These are phyloP conservation scores for Tanytarsus gracilentus DNA, from an alignment of 2,888 invertebrate genomes.

Conservation along the genomic window DNA sequence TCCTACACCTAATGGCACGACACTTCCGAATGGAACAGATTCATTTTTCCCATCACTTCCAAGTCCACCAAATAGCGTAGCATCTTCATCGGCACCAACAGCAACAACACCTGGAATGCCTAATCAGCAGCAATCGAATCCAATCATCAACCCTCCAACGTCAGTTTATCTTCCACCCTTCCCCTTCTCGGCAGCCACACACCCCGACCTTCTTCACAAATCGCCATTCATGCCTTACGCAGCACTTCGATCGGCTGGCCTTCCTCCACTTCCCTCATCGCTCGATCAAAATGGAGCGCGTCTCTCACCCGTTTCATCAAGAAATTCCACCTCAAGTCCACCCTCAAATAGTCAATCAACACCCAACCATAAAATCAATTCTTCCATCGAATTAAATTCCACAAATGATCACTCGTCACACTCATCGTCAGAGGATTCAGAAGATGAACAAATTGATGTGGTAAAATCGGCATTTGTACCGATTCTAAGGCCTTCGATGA, in stretches of 20 bases:
- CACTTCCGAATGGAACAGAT: conserved; percentile 41
- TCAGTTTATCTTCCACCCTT: conserved; percentile 50
- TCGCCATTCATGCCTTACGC: conserved; percentile 53
- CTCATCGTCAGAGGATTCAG: conserved; percentile 51
- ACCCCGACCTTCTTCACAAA: conserved; percentile 46
- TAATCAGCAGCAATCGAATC: conserved; percentile 30
- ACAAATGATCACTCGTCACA: conserved; percentile 52
- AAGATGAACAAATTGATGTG: conserved; percentile 65
- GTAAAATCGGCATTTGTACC: conserved; percentile 67
- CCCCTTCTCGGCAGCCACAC: conserved; percentile 48
- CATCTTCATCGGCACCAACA: conserved; percentile 36
- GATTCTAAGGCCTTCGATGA: conserved; percentile 42
- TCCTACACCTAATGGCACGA: conserved; percentile 40
- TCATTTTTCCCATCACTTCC: conserved; percentile 46
- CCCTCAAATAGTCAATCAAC: conserved; percentile 31
- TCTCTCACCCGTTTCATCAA: conserved; percentile 41
- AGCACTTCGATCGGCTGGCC: conserved; percentile 36
- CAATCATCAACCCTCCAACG: conserved; percentile 48
- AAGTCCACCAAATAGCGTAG: conserved; percentile 44
- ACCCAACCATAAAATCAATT: conserved; percentile 41
- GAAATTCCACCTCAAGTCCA: conserved; percentile 41
- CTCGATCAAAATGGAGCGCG: conserved; percentile 37
- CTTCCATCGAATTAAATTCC: conserved; percentile 54
- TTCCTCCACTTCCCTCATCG: conserved; percentile 19
- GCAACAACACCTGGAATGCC: conserved; percentile 32